Base-by-base conservation (phyloP, 2,113 vertebrate genomes). In the Sylvilagus bachmani region DNA sequence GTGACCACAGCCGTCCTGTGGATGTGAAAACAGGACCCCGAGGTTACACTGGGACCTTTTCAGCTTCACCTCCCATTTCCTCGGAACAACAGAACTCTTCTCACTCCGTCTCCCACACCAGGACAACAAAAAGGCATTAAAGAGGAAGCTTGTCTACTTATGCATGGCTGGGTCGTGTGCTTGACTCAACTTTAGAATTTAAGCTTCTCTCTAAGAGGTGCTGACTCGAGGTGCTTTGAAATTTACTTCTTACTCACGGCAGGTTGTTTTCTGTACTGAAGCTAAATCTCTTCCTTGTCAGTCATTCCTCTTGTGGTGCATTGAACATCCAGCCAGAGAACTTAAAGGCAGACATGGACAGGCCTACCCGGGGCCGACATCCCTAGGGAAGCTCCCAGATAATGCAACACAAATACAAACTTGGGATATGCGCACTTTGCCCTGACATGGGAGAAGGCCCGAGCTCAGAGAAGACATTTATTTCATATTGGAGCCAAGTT, bases 391-490 rank as follows among this genome's bases (percentile, higher is more conserved):
- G 36, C 55, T 66, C 31, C 24, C 29, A 51, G n/a, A 27, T 33
- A 78, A 5, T 13, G 29, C 21, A 29, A 6, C 13, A 27, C n/a
- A 44, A 24, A 69, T 2, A 1, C 29, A 67, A 12, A 53, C 36
- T 6, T 3, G 27, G 33, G 16, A n/a, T 13, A 3, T 0, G 2
- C 22, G 24, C 7, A 6, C 3, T 17, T 44, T 21, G 61, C 14
- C 6, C 16, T 11, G 44, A 69, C 12, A 10, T 55, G 5, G 16
- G 22, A 31, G 24, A 33, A 33, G 29, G 31, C 73, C 27, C 19
- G 25, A 62, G 36, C 71, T 64, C 38, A 14, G 3, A 55, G 75
- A 36, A 73, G 31, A 17, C 51, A 9, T 66, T 92, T n/a, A 62
- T 64, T 75, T 90, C 33, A 71, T 61, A 4, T 36, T 12, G 58